Evolutionary conservation across 2,888 invertebrate species (phyloP).

Genomic region (Lasius platythorax): DNA sequence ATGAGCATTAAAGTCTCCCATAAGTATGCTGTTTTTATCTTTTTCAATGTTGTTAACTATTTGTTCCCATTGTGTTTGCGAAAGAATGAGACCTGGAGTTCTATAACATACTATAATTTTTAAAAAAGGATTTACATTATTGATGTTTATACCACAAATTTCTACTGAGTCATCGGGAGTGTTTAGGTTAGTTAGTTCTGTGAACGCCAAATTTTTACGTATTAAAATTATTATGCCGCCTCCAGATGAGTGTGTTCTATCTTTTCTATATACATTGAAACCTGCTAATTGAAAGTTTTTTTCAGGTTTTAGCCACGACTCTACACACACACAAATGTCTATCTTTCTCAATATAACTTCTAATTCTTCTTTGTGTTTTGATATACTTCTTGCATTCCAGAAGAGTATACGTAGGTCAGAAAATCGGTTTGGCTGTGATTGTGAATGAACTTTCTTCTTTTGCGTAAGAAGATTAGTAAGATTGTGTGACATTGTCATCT

Average conservation of each 20-base stretch:
- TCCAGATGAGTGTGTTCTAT: not conserved
- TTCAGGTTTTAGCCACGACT: not conserved
- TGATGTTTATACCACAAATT: not conserved
- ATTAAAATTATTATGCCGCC: not conserved
- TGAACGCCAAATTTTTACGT: not conserved
- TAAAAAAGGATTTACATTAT: not conserved
- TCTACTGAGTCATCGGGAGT: not conserved
- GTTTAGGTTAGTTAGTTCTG: not conserved
- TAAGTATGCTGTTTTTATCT: not conserved
- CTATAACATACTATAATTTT: not conserved
- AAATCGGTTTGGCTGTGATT: no score
- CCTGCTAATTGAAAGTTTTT: not conserved
- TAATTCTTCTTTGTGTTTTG: not conserved
- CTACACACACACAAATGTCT: not conserved
- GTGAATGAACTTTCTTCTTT: no score
- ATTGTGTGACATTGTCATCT: no score
- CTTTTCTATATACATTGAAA: not conserved
- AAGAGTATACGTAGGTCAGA: not conserved
- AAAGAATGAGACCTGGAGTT: not conserved
- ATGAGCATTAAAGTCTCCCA: conserved; percentile 13
- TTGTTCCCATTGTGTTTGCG: not conserved
- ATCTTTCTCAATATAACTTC: not conserved
- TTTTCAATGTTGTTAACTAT: not conserved
- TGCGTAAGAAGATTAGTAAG: no score
- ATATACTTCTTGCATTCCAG: not conserved